Conservation (phyloP, 2,113 vertebrate species). For the Collichthys lucidus region DNA sequence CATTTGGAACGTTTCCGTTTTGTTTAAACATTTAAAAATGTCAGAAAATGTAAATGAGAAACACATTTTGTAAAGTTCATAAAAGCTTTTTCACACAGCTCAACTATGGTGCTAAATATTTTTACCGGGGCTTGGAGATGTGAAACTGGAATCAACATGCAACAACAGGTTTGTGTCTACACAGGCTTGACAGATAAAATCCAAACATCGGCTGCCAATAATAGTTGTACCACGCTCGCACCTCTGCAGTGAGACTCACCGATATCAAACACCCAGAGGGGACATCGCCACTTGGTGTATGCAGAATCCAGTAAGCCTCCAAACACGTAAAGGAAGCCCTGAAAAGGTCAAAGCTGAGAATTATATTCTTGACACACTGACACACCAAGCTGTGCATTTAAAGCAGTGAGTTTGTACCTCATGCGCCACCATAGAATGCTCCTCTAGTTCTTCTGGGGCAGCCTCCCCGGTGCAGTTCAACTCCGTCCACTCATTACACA, state of each 20-base stretch:
- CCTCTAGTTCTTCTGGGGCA: slow-evolving; percentile 89
- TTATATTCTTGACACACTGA: not conserved
- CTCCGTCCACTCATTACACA: slow-evolving; percentile 84
- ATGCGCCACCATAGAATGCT: slow-evolving; percentile 89
- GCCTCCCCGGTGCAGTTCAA: slow-evolving; percentile 78
- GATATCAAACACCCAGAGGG: slow-evolving; percentile 87
- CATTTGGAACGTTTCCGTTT: not conserved
- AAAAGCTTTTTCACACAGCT: not conserved
- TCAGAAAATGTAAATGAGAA: not conserved
- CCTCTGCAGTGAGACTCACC: slow-evolving; percentile 74
- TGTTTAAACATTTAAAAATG: not conserved
- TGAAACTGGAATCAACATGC: not conserved
- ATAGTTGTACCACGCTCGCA: not conserved
- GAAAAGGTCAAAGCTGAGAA: slow-evolving; percentile 5
- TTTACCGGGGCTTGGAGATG: not conserved
- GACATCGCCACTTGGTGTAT: slow-evolving; percentile 80
- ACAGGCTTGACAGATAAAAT: not conserved
- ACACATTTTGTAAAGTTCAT: not conserved
- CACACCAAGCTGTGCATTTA: not conserved
- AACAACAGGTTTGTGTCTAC: not conserved
- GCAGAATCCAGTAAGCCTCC: slow-evolving; percentile 89
- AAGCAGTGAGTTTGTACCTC: slow-evolving; percentile 77
- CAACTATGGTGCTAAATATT: not conserved
- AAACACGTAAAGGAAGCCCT: slow-evolving; percentile 87
- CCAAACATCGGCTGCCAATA: not conserved